phyloP scores from a whole-genome alignment of 2,888 invertebrate genomes.

The Ormyrus rosae region DNA sequence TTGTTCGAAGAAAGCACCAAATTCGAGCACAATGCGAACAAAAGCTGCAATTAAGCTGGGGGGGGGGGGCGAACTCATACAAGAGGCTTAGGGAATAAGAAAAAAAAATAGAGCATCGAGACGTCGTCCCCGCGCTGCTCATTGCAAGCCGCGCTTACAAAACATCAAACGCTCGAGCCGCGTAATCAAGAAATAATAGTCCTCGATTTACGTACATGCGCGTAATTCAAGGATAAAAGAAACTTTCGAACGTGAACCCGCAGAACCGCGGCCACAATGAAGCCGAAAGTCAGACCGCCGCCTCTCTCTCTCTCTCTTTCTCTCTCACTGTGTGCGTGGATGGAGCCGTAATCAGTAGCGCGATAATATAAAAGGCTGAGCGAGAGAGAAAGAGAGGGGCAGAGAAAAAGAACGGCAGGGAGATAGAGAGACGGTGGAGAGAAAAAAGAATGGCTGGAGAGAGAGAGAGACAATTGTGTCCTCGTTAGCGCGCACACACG shows the following conservation, averaged over 20 bases:
- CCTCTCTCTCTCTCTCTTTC: neutral
- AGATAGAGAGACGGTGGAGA: constrained; percentile 11
- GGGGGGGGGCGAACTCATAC: too few relatives aligned
- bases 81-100: neutral
- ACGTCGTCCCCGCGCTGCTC: neutral
- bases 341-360: constrained; percentile 24
- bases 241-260: constrained; percentile 47
- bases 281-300: constrained; percentile 19
- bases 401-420: constrained; percentile 53
- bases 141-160: constrained; percentile 16
- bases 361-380: constrained; percentile 43
- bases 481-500: constrained; percentile 51
- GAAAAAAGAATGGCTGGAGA: neutral
- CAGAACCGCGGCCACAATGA: constrained; percentile 33
- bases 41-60: constrained; percentile 28
- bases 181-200: constrained; percentile 57
- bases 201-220: constrained; percentile 56
- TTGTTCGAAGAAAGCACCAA: constrained; percentile 10
- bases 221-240: constrained; percentile 57
- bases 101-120: constrained; percentile 2
- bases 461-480: constrained; percentile 57
- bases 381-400: neutral
- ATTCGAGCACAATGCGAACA: constrained; percentile 30
- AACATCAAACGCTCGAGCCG: constrained; percentile 47
- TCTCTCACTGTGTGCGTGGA: neutral